Base-by-base conservation (phyloP, 2,888 invertebrate genomes). In the Buathra laborator region DNA sequence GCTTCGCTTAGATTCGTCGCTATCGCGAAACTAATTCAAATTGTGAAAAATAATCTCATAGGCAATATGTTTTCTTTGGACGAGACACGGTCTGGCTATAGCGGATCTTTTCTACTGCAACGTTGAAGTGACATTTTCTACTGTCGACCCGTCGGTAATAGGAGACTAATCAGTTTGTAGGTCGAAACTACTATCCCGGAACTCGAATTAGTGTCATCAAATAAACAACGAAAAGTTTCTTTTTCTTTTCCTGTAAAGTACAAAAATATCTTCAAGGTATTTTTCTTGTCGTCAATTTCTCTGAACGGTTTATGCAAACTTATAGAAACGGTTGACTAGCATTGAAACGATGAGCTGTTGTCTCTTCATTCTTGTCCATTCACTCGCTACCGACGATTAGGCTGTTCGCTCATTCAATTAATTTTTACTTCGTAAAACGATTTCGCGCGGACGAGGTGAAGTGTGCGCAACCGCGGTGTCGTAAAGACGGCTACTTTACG, bases 401-500 rank as follows among this genome's bases (percentile, higher is more conserved):
- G 29, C 51, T 87, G 88, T 88, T 86, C 83, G 83, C 87, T 80
- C 89, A 87, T 89, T 90, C 89, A 92, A 92, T 92, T 92, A 92
- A 89, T 90, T 88, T 81, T 80, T 81, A 62, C 46, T 53, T 74
- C 46, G 56, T 43, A 79, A 72, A 80, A 53, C 75, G 62, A 67
- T 81, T 44, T 51, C 37, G 68, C 43, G 76, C 44, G 48, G 44
- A 16, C 48, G 24, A 66, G 64, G 51, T 10, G 29, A 37, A 51
- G 43, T 29, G 74, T 70, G 86, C 81, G 86, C 88, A 88, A 88
- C 81, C 86, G 78, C 85, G 88, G 88, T 89, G 82, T 92, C 93
- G 90, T 93, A 93, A 93, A 93, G 89, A 89, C 89, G 86, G 78
- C 88, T 89, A 91, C 89, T 93, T 93, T 93, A 93, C 91, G 92